Conservation (phyloP, 1,140 invertebrate genomes). For the Danaus melanippus region DNA sequence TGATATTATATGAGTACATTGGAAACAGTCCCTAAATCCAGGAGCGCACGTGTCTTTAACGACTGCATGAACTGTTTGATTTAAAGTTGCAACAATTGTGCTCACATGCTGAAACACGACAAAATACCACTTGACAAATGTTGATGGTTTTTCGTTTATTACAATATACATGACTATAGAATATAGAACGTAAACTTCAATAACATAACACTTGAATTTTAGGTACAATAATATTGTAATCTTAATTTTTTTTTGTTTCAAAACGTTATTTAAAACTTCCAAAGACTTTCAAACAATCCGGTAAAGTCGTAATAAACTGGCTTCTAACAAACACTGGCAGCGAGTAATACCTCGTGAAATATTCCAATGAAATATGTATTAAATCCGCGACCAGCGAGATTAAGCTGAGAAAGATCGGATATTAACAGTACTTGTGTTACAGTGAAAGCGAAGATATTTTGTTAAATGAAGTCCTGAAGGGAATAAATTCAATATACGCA, state of each 20-base stretch:
- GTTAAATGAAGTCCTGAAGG: not conserved
- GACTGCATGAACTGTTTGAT: constrained; percentile 60
- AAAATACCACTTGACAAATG: constrained; percentile 25
- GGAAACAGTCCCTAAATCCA: constrained; percentile 14
- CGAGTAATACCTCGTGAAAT: constrained; percentile 55
- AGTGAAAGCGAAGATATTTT: constrained; percentile 19
- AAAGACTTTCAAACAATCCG: constrained; percentile 2
- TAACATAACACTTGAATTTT: too few species aligned
- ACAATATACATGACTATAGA: too few species aligned
- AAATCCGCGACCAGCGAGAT: constrained; percentile 55
- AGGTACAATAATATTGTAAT: too few species aligned
- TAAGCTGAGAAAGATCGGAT: constrained; percentile 52
- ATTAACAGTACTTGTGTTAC: constrained; percentile 33
- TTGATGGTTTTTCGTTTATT: constrained; percentile 31
- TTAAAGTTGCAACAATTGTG: constrained; percentile 67
- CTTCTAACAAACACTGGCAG: constrained; percentile 53
- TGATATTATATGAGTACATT: constrained; percentile 2
- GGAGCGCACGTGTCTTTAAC: constrained; percentile 56
- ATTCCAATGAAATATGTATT: constrained; percentile 71
- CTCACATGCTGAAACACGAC: constrained; percentile 33
- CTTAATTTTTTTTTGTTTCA: too few species aligned
- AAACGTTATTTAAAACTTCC: too few species aligned
- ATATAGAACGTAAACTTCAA: too few species aligned
- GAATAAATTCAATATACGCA: too few species aligned
- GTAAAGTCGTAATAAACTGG: constrained; percentile 45